Percentiles rank a stretch among this genome's conserved stretches.
Evolutionary conservation across 2,113 vertebrate genomes (phyloP).

Genomic region (Alligator mississippiensis): DNA sequence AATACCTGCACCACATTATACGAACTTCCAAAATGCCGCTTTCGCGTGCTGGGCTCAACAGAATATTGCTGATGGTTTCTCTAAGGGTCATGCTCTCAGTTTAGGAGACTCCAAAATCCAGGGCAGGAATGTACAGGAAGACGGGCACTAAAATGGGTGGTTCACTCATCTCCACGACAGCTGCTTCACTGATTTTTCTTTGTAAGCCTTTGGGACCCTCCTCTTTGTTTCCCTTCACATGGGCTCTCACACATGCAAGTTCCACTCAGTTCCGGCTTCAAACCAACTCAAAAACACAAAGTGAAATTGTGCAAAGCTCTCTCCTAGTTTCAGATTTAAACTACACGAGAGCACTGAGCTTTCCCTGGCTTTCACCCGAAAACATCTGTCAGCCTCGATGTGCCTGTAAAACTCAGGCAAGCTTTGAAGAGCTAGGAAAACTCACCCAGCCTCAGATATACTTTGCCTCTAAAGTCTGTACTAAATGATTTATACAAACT

Average conservation of each 20-base stretch:
- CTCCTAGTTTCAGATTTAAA: not conserved
- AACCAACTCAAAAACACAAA: not conserved
- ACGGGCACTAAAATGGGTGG: not conserved
- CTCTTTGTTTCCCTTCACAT: fast-evolving
- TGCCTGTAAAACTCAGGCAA: not conserved
- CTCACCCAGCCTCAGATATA: not conserved
- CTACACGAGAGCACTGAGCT: not conserved
- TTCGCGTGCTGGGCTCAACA: not conserved
- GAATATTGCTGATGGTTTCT: not conserved
- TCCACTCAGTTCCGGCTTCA: not conserved
- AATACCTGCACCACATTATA: not conserved
- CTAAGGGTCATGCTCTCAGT: not conserved
- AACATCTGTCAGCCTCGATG: fast-evolving
- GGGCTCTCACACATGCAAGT: not conserved
- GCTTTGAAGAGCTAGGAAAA: not conserved
- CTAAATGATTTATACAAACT: not conserved
- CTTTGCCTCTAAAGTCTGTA: not conserved
- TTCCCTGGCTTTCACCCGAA: not conserved
- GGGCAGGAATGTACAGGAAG: not conserved
- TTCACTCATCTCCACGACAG: fast-evolving
- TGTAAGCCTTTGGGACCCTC: fast-evolving
- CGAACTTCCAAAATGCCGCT: not conserved
- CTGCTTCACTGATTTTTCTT: not conserved
- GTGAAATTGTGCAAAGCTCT: not conserved
- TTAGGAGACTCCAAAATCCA: not conserved